Percentiles rank a stretch among this genome's conserved stretches.
These are phyloP conservation scores for Caloenas nicobarica DNA, from an alignment of 2,113 vertebrate species.

Conservation along the genomic window DNA sequence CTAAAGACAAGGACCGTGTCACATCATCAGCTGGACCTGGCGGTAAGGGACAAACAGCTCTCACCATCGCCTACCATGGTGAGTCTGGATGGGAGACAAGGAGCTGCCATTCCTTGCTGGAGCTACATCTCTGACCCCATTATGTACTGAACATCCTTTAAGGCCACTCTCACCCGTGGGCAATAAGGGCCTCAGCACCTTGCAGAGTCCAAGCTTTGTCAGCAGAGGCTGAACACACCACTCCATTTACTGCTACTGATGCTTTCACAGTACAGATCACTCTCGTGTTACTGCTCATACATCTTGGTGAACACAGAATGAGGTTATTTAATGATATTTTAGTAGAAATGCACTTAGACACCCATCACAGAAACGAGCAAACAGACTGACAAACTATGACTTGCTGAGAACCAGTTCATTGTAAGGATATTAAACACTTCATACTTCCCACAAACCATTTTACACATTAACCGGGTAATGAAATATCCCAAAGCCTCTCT, in stretches of 20 bases:
- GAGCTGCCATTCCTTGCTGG: neutral
- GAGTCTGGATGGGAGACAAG: neutral
- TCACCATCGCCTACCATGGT: rapidly evolving
- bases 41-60: neutral
- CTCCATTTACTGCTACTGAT: neutral
- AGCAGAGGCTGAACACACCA: neutral
- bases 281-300: neutral
- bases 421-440: neutral
- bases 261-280: neutral
- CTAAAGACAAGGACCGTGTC: neutral
- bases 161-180: neutral
- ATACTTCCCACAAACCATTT: neutral
- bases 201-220: neutral
- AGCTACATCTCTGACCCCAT: neutral
- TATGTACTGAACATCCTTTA: neutral
- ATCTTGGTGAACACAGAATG: neutral
- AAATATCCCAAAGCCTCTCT: neutral
- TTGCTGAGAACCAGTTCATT: neutral
- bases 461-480: neutral
- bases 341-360: neutral
- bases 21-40: neutral
- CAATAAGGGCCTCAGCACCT: neutral
- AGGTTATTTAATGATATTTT: neutral
- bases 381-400: neutral
- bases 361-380: neutral